phyloP scores from a whole-genome alignment of 2,797 vertebrate genomes.

The Protonibea diacanthus region DNA sequence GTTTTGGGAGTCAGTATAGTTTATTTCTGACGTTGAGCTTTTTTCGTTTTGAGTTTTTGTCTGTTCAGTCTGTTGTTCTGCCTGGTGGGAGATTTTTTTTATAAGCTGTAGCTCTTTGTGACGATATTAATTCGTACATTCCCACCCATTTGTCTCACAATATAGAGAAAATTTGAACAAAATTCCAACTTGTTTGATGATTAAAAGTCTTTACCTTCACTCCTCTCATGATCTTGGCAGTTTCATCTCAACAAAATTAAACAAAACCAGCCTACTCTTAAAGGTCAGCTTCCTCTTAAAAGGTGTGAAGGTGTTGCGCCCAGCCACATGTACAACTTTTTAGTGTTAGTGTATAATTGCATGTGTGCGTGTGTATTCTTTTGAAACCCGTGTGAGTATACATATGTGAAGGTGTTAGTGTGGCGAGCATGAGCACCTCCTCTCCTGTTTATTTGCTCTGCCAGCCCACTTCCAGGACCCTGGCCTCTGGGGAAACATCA shows the following conservation, averaged over 20 bases:
- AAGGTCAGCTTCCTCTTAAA: slow-evolving; percentile 14
- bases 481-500: slow-evolving; percentile 79
- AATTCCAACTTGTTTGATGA: slow-evolving; percentile 10
- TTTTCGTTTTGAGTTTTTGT: neutral
- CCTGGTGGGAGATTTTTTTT: slow-evolving; percentile 10
- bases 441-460: slow-evolving; percentile 84
- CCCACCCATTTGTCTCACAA: slow-evolving; percentile 20
- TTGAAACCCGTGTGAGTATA: slow-evolving; percentile 59
- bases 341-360: slow-evolving; percentile 32
- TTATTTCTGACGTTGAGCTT: neutral
- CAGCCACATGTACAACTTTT: slow-evolving; percentile 27
- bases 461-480: slow-evolving; percentile 81
- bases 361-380: slow-evolving; percentile 39
- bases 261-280: neutral
- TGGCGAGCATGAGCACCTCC: slow-evolving; percentile 63
- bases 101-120: neutral
- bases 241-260: slow-evolving; percentile 15
- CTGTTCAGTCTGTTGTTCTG: neutral
- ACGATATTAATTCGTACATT: slow-evolving; percentile 7
- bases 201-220: neutral
- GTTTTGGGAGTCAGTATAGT: neutral
- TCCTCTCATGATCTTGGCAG: neutral
- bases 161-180: neutral
- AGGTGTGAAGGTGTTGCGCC: slow-evolving; percentile 49
- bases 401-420: slow-evolving; percentile 77